Evolutionary conservation across 2,797 vertebrate species (phyloP), one percentile per base, ranked within the genome.

Genomic region (Pampus argenteus): DNA sequence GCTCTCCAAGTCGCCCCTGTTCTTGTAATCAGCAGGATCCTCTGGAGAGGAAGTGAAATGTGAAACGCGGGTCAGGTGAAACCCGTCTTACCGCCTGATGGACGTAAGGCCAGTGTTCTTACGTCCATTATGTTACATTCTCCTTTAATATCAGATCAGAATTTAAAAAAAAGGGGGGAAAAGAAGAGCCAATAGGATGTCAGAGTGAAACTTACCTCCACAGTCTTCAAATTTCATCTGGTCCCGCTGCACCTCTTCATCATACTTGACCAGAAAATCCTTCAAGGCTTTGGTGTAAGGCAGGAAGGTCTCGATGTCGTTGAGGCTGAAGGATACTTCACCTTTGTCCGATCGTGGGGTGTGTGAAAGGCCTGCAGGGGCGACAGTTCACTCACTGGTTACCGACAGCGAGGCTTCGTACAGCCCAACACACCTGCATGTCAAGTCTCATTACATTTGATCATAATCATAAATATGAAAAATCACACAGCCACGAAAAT

Each of bases 181-280:
- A 25, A 14, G 48, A 57, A 29, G 17, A 22, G 7, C 48, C n/a
- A 40, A 2, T 22, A 11, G 31, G 17, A 36, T 2, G 1, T 18
- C 1, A 13, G 29, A n/a, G 9, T 13, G 9, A 36, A 14, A 60
- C 84, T 82, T 87, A 99, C 98, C 85, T 85, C 93, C 92, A 47
- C 98, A 99, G 6, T 97, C 94, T 67, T 98, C 94, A 58, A 94
- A 98, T 11, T 90, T 71, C 20, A 94, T 93, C 56, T 80, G 87
- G 44, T 97, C 93, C 0, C 7, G 62, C 88, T 98, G 96, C 0
- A 42, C 28, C 0, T 82, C 59, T 0, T 91, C 86, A 0, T 91
- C 86, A 49, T 98, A 98, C 57, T 81, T 72, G 1, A 72, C 61
- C 73, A 99, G 71, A 77, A 99, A 97, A 0, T 89, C 86, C 14